These are phyloP conservation scores for Cossypha caffra DNA, from an alignment of 2,797 vertebrate species.

Conservation along the genomic window DNA sequence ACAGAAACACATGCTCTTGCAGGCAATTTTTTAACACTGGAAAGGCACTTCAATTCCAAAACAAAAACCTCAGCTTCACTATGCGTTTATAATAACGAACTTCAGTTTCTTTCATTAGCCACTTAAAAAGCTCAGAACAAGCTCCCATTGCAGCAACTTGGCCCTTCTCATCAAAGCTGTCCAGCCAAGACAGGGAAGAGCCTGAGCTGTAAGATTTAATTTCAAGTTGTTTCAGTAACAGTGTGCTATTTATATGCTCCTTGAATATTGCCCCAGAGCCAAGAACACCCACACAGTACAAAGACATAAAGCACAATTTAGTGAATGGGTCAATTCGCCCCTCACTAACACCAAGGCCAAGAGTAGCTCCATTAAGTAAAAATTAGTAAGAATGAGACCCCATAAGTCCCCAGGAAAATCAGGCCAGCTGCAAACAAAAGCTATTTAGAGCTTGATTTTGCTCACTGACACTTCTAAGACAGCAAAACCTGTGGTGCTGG, in stretches of 20 bases:
- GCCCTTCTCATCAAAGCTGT: neutral
- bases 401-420: neutral
- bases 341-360: neutral
- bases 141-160: neutral
- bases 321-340: neutral
- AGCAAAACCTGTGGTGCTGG: neutral
- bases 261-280: neutral
- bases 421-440: neutral
- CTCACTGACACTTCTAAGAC: neutral
- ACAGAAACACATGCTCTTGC: neutral
- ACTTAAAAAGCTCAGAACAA: slow-evolving; percentile 11
- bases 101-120: neutral
- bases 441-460: neutral
- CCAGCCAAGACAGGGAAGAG: neutral
- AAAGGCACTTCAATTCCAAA: neutral
- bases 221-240: slow-evolving; percentile 35
- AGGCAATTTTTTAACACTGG: neutral
- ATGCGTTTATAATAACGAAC: neutral
- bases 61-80: neutral
- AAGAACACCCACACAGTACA: slow-evolving; percentile 26
- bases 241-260: slow-evolving; percentile 15
- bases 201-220: neutral
- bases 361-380: neutral
- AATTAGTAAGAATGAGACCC: neutral
- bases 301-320: neutral